A percentile compares a stretch with the other conserved stretches of the same genome.
phyloP scores from a whole-genome alignment of 2,888 invertebrate genomes.

The Acleris laterana region DNA sequence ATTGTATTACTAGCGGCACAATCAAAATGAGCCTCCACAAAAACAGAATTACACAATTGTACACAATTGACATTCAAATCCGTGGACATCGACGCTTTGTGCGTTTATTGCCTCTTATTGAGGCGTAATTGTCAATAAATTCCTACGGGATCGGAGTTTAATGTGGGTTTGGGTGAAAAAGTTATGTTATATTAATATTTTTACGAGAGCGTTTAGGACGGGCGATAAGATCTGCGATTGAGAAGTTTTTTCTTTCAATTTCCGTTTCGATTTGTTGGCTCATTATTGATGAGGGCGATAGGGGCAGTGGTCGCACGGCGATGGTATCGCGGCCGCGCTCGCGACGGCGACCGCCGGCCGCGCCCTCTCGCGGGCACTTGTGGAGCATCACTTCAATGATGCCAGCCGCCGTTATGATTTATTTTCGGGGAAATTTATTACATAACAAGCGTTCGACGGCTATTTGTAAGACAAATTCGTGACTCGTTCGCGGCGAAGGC shows the following conservation, averaged over 20 bases:
- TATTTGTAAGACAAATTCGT: constrained; percentile 58
- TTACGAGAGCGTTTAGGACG: constrained; percentile 83
- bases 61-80: constrained; percentile 84
- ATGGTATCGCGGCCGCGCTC: constrained; percentile 73
- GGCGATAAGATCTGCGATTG: constrained; percentile 81
- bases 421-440: constrained; percentile 63
- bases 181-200: constrained; percentile 85
- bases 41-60: constrained; percentile 82
- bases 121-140: constrained; percentile 84
- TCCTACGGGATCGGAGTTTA: constrained; percentile 82
- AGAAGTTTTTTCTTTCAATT: constrained; percentile 84
- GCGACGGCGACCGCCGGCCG: constrained; percentile 67
- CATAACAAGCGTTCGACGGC: constrained; percentile 45
- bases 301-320: constrained; percentile 78
- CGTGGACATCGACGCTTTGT: constrained; percentile 82
- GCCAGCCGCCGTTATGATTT: constrained; percentile 68
- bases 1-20: constrained; percentile 76
- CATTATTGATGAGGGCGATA: constrained; percentile 84
- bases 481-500: constrained; percentile 45
- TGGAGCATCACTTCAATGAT: constrained; percentile 76
- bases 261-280: constrained; percentile 84
- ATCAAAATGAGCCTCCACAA: constrained; percentile 81
- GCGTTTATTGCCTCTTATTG: constrained; percentile 83
- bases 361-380: constrained; percentile 58
- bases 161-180: constrained; percentile 84